Conservation (phyloP, 2,113 vertebrate species). For the Sylvietta virens region DNA sequence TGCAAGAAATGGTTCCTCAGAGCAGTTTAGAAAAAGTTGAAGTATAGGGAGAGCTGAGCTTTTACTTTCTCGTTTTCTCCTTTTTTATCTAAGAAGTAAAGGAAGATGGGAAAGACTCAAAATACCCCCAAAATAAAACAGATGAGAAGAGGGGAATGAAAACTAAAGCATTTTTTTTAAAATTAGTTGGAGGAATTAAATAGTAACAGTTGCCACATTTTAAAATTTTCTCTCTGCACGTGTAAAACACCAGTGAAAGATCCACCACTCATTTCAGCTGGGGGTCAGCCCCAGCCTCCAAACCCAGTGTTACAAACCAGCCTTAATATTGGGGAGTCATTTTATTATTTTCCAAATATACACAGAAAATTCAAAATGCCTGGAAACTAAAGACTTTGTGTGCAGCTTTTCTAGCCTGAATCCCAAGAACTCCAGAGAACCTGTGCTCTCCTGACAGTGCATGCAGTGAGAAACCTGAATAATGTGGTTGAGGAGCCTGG, state of each 20-base stretch:
- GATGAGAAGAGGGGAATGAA: not conserved
- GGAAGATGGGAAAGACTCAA: not conserved
- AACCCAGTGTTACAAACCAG: not conserved
- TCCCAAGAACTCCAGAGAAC: not conserved
- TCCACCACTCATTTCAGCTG: not conserved
- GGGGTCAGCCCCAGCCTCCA: not conserved
- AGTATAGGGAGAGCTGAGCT: not conserved
- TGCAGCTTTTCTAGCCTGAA: not conserved
- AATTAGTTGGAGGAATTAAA: not conserved
- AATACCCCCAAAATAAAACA: not conserved
- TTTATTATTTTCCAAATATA: not conserved
- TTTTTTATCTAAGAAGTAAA: not conserved
- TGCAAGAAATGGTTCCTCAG: not conserved
- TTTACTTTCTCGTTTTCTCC: not conserved
- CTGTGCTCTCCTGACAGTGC: not conserved
- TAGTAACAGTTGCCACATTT: not conserved
- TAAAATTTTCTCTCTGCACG: not conserved
- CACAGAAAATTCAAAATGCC: not conserved
- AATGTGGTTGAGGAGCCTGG: rapidly evolving
- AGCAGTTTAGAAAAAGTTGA: not conserved
- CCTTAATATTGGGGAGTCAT: not conserved
- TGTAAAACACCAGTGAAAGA: not conserved
- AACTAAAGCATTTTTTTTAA: not conserved
- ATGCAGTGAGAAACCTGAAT: rapidly evolving
- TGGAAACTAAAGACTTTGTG: not conserved